phyloP scores from a whole-genome alignment of 35 echinoderm and acorn worm genomes.

The Lytechinus pictus region DNA sequence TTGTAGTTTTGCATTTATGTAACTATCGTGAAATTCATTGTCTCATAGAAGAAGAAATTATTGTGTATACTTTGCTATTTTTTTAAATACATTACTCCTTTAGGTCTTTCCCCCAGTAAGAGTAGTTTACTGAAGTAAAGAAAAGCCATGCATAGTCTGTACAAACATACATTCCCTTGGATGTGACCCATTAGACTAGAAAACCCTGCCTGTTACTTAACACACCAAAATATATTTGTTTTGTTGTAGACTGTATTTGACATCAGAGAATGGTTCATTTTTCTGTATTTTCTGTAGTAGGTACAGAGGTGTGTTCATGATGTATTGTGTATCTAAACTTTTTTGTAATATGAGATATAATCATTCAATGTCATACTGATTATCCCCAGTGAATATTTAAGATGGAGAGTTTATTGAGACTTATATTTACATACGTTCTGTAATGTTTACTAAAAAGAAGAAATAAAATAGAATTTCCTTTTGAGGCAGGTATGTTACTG shows the following conservation, averaged over 20 bases:
- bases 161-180: background rate
- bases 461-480: too few species aligned
- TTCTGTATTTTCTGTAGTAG: background rate
- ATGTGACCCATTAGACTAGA: background rate
- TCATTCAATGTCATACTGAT: background rate
- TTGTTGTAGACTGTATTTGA: background rate
- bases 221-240: background rate
- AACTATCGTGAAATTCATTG: background rate
- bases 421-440: too few species aligned
- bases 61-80: background rate
- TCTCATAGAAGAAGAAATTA: background rate
- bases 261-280: background rate
- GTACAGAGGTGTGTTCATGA: background rate
- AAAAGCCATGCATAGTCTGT: background rate
- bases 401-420: too few species aligned
- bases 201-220: background rate
- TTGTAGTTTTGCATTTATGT: background rate
- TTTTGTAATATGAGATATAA: background rate
- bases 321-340: background rate
- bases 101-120: background rate
- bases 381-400: too few species aligned
- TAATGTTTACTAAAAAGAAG: too few species aligned
- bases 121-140: background rate
- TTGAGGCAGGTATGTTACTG: too few species aligned
- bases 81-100: background rate